Evolutionary conservation across 2,113 vertebrate species (phyloP), one percentile per base, ranked within the genome.

Genomic region (Pholis gunnellus): DNA sequence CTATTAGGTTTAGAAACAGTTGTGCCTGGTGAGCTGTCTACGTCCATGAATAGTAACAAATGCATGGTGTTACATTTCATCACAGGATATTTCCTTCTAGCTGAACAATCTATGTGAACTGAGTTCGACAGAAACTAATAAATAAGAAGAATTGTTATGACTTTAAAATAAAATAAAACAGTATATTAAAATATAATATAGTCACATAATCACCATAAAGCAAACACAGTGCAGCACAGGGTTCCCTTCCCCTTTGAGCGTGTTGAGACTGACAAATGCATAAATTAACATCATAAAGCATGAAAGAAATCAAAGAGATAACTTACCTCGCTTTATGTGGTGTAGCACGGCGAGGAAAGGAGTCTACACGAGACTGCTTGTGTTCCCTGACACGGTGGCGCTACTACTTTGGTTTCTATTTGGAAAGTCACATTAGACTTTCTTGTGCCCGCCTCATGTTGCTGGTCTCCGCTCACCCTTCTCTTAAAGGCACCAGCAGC

Each of bases 401-500:
- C 74, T 56, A 14, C 63, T 65, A 63, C 66, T 90, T 75, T 10
- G 57, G 44, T 74, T 66, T 90, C 84, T 90, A 77, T 91, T 92
- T 87, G 57, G 11, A 69, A 81, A 75, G 91, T 89, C 78, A 65
- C 65, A 79, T 79, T 83, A 82, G 70, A 79, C 72, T 68, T 48
- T 72, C 75, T 27, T 22, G 50, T 64, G 68, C 63, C 65, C 6
- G 59, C 61, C 78, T 83, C 65, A 61, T 60, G 36, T 79, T 59
- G 67, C 75, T 69, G 63, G 27, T 59, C 71, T 31, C 57, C 1
- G 4, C 82, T 78, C 40, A 46, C 72, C 48, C 73, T 50, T 60
- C 83, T 92, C 84, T 92, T 92, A 92, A 93, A 89, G 90, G 86
- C 66, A 85, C 69, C 83, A 20, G 64, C 31, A 63, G 72, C 81